These are phyloP conservation scores for Psittacula cyanocephala DNA, from an alignment of 2,113 vertebrate genomes.

Conservation along the genomic window DNA sequence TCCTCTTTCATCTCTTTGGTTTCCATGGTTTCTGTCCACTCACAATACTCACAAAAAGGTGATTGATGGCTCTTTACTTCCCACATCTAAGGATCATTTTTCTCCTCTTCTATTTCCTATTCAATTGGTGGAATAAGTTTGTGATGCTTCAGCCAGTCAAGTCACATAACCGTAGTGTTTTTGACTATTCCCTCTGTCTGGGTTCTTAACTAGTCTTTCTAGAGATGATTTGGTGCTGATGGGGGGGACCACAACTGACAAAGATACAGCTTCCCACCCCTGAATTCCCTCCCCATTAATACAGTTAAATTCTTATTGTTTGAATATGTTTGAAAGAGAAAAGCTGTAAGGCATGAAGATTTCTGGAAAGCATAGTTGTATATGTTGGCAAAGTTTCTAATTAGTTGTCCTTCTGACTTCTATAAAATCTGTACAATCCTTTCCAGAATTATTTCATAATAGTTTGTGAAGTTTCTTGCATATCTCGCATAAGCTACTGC, in stretches of 20 bases:
- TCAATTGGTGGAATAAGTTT: not conserved
- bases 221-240: not conserved
- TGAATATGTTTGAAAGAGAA: not conserved
- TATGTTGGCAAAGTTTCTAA: not conserved
- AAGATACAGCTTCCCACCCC: not conserved
- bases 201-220: not conserved
- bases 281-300: not conserved
- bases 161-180: not conserved
- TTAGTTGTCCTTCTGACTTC: not conserved
- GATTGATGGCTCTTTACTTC: conserved; percentile 1
- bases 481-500: not conserved
- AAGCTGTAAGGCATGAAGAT: not conserved
- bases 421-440: not conserved
- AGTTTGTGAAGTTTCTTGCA: not conserved
- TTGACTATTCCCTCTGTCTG: not conserved
- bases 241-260: not conserved
- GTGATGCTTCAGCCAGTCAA: not conserved
- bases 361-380: not conserved
- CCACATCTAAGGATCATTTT: not conserved
- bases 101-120: not conserved
- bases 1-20: conserved; percentile 22
- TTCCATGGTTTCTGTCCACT: conserved; percentile 38
- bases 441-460: not conserved
- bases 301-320: not conserved
- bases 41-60: not conserved